Evolutionary conservation across 2,113 vertebrate species (phyloP).

Genomic region (Spea bombifrons): DNA sequence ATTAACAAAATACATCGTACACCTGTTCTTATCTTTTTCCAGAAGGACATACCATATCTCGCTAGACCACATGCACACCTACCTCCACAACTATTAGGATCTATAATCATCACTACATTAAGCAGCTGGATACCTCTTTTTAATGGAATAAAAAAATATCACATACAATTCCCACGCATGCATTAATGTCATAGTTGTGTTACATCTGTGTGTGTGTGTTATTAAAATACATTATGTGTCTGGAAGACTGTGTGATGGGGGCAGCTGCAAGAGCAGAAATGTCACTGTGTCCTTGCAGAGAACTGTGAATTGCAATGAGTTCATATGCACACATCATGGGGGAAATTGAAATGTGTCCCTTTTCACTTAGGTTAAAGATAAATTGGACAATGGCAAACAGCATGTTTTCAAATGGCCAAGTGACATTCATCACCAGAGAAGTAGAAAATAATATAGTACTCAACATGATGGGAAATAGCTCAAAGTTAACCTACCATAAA

Average conservation of each 20-base stretch:
- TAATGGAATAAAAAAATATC: conserved; percentile 25
- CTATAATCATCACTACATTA: conserved; percentile 35
- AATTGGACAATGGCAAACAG: neutral
- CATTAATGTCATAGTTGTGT: conserved; percentile 21
- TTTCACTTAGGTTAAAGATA: neutral
- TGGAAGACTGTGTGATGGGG: conserved; percentile 1
- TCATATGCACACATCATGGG: neutral
- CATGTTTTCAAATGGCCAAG: neutral
- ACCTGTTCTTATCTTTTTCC: conserved; percentile 26
- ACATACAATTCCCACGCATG: conserved; percentile 9
- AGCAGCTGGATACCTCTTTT: conserved; percentile 33
- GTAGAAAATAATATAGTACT: neutral
- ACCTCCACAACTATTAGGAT: conserved; percentile 33
- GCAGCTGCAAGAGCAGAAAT: conserved; percentile 17
- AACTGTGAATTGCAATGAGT: conserved; percentile 9
- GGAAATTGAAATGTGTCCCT: neutral
- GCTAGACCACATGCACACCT: conserved; percentile 2
- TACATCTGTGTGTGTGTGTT: conserved; percentile 19
- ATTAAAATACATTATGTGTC: neutral
- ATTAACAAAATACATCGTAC: neutral
- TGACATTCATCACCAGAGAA: neutral
- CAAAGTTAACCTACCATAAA: neutral
- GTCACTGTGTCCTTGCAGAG: conserved; percentile 17
- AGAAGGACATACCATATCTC: conserved; percentile 39
- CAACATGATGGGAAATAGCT: neutral